Evolutionary conservation across 2,113 vertebrate genomes (phyloP).

Genomic region (Hucho hucho): DNA sequence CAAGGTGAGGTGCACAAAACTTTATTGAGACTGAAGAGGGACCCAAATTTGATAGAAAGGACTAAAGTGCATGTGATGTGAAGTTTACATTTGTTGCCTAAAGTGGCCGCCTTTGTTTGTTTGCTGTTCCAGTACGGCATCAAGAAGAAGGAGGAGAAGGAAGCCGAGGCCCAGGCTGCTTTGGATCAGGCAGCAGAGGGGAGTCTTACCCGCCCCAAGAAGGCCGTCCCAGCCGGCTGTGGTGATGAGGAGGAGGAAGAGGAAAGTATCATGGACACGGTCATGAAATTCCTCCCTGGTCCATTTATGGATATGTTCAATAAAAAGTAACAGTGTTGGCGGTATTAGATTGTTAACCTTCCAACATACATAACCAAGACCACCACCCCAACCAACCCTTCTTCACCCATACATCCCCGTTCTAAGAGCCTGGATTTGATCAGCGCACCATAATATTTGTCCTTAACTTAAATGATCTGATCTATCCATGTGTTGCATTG

Average conservation of each 20-base stretch:
- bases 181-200: constrained; percentile 93
- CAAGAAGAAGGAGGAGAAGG: constrained; percentile 97
- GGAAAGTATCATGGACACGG: constrained; percentile 94
- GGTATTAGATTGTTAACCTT: constrained; percentile 23
- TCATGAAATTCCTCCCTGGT: constrained; percentile 96
- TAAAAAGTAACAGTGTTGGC: constrained; percentile 83
- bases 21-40: no score
- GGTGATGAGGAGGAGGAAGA: constrained; percentile 87
- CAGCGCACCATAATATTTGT: constrained; percentile 30
- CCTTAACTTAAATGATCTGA: neutral
- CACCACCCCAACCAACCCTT: constrained; percentile 21
- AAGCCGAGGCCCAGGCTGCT: constrained; percentile 91
- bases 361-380: constrained; percentile 44
- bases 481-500: neutral
- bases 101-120: constrained; percentile 6
- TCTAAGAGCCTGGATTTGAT: constrained; percentile 45
- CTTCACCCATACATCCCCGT: constrained; percentile 12
- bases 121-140: constrained; percentile 85
- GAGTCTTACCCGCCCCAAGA: constrained; percentile 93
- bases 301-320: constrained; percentile 98
- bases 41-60: no score
- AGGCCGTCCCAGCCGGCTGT: constrained; percentile 79
- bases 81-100: neutral
- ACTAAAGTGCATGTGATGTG: no score
- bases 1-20: no score